phyloP scores from a whole-genome alignment of 2,113 vertebrate genomes.

The Xiphophorus couchianus region DNA sequence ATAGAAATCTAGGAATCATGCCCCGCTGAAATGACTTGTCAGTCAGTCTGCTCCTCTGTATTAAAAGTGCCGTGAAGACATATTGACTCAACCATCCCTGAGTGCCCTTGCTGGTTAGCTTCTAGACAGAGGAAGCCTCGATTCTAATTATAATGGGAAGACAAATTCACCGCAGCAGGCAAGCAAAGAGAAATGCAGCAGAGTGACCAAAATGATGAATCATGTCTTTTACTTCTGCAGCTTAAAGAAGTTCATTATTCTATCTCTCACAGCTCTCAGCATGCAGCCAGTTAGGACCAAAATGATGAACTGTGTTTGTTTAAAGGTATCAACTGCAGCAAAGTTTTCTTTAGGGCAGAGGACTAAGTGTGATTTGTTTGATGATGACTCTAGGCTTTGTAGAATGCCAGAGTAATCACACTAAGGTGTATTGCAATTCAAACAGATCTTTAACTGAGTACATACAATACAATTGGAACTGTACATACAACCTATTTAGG shows the following conservation, averaged over 20 bases:
- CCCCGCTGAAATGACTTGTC: constrained; percentile 72
- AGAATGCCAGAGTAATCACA: not conserved
- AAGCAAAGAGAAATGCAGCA: constrained; percentile 65
- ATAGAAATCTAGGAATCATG: constrained; percentile 60
- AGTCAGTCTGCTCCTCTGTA: constrained; percentile 73
- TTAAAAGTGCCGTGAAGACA: constrained; percentile 73
- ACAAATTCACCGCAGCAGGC: constrained; percentile 67
- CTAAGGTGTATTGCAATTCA: constrained; percentile 1
- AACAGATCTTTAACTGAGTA: not conserved
- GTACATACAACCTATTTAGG: not conserved
- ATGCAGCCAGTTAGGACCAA: constrained; percentile 49
- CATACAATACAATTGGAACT: not conserved
- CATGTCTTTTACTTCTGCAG: constrained; percentile 66
- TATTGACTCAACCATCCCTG: constrained; percentile 74
- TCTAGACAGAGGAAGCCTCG: constrained; percentile 63
- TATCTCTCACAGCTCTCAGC: constrained; percentile 63
- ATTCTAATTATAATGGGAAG: constrained; percentile 79
- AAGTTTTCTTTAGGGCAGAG: constrained; percentile 21
- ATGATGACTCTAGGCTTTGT: constrained; percentile 8
- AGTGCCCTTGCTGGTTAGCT: constrained; percentile 73
- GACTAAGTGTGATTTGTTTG: constrained; percentile 25
- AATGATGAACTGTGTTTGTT: constrained; percentile 63
- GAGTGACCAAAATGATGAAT: constrained; percentile 71
- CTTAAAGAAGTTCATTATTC: constrained; percentile 70
- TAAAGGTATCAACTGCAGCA: constrained; percentile 26